A percentile compares a stretch with the other conserved stretches of the same genome.
Conservation (phyloP, 2,888 invertebrate species). For the Tinea semifulvella region DNA sequence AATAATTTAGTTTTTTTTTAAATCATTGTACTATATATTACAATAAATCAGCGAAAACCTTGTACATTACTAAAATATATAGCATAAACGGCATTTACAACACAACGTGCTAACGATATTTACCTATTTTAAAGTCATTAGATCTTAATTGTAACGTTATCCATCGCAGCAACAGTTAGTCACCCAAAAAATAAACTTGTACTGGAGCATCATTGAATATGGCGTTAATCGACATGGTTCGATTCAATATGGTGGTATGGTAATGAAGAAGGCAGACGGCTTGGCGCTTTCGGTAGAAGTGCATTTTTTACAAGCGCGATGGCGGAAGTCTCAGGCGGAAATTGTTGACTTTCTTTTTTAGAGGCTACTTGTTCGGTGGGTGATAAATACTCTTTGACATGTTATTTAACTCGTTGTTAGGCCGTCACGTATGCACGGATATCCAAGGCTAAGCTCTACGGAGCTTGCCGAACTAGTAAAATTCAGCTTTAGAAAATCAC, state of each 20-base stretch:
- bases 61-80: too few relatives aligned
- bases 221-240: background rate
- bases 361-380: slow-evolving; percentile 25
- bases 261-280: slow-evolving; percentile 44
- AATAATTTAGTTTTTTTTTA: too few relatives aligned
- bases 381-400: slow-evolving; percentile 9
- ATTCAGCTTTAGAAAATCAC: too few relatives aligned
- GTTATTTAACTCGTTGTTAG: slow-evolving; percentile 11
- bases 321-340: slow-evolving; percentile 38
- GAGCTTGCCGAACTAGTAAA: too few relatives aligned
- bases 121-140: too few relatives aligned
- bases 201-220: background rate
- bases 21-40: too few relatives aligned
- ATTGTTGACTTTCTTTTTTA: slow-evolving; percentile 58
- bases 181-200: background rate
- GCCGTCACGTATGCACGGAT: slow-evolving; percentile 1
- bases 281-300: slow-evolving; percentile 50
- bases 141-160: too few relatives aligned
- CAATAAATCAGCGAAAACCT: too few relatives aligned
- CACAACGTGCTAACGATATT: too few relatives aligned
- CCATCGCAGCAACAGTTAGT: background rate
- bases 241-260: background rate
- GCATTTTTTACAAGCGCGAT: slow-evolving; percentile 37
- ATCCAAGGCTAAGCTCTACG: background rate
- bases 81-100: too few relatives aligned